Conservation (phyloP, 2,888 invertebrate genomes). For the Malacosoma neustria region DNA sequence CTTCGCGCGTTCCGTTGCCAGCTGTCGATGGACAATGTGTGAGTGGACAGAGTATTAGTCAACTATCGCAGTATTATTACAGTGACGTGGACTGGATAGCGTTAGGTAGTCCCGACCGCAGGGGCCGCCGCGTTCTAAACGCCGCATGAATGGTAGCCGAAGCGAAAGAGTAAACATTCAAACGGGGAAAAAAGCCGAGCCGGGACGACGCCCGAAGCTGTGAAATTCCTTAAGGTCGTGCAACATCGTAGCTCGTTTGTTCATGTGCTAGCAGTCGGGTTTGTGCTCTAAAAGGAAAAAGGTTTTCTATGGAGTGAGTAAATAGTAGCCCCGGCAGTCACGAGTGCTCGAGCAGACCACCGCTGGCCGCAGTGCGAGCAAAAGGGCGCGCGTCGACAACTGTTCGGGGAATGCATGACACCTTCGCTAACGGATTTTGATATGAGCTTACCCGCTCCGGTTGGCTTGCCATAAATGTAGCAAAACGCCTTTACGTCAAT, state of each 20-base stretch:
- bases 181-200: conserved; percentile 55
- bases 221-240: conserved; percentile 72
- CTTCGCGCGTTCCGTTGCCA: conserved; percentile 70
- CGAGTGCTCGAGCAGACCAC: conserved; percentile 65
- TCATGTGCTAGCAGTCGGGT: conserved; percentile 58
- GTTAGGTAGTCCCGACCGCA: conserved; percentile 65
- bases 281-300: conserved; percentile 71
- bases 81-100: conserved; percentile 71
- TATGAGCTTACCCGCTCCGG: conserved; percentile 34
- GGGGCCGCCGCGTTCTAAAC: conserved; percentile 61
- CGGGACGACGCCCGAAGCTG: conserved; percentile 56
- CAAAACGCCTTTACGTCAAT: conserved; percentile 71
- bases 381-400: conserved; percentile 2
- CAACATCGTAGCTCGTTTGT: conserved; percentile 69
- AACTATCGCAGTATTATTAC: conserved; percentile 75
- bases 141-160: conserved; percentile 68
- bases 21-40: conserved; percentile 68
- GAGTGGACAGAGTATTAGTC: conserved; percentile 74
- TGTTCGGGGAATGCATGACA: conserved; percentile 3
- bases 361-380: conserved; percentile 35
- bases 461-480: conserved; percentile 63
- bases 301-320: conserved; percentile 63
- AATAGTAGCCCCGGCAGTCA: conserved; percentile 64
- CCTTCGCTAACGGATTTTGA: conserved; percentile 11
- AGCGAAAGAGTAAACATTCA: conserved; percentile 68